Evolutionary conservation across 2,113 vertebrate genomes (phyloP).

Genomic region (Hippocampus mohnikei): DNA sequence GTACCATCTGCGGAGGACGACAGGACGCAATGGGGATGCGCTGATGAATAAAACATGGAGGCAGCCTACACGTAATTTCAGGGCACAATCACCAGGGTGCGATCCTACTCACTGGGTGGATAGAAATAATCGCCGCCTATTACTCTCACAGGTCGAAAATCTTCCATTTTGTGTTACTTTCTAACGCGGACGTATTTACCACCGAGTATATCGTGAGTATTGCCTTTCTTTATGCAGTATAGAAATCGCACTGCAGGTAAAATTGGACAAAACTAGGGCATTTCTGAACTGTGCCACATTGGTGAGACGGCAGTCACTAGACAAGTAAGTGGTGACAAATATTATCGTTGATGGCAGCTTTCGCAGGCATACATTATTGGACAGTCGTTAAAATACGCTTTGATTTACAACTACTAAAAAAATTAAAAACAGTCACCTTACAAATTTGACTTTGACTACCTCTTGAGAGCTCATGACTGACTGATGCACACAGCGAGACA

Average conservation of each 20-base stretch:
- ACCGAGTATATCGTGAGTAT: background rate
- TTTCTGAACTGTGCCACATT: background rate
- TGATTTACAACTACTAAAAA: background rate
- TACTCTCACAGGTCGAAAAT: background rate
- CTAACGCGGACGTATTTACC: background rate
- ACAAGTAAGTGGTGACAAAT: no score
- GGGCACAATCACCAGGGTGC: background rate
- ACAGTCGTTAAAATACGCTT: no score
- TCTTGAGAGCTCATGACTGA: no score
- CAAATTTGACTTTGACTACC: no score
- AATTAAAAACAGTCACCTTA: no score
- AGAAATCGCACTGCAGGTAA: background rate
- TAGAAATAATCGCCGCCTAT: background rate
- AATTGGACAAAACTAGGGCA: background rate
- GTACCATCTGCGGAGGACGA: constrained; percentile 82
- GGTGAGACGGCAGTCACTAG: no score
- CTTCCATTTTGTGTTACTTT: background rate
- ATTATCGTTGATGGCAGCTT: no score
- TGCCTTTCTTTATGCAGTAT: background rate
- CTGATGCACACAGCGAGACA: no score
- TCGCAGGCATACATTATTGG: no score
- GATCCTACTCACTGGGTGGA: background rate
- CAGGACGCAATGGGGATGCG: background rate
- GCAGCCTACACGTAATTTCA: background rate
- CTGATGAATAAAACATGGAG: constrained; percentile 12